Conservation (phyloP, 2,888 invertebrate species). For the Petrolisthes manimaculis region DNA sequence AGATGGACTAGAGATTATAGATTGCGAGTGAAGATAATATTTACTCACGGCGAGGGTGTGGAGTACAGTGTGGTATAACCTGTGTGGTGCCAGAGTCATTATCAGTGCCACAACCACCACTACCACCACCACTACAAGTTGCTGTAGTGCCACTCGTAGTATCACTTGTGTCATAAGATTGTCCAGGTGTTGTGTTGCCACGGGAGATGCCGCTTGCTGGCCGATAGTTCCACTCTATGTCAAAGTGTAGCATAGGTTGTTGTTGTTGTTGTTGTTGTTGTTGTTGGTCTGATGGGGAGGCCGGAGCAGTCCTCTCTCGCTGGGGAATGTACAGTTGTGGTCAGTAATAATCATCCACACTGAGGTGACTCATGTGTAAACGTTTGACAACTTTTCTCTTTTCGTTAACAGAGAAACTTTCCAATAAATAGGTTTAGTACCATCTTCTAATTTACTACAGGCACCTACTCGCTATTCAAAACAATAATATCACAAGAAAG, state of each 20-base stretch:
- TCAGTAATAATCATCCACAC: neutral
- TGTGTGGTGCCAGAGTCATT: neutral
- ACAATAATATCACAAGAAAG: too few species aligned
- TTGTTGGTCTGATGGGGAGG: neutral
- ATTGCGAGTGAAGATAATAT: neutral
- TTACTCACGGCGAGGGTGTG: neutral
- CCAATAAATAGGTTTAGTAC: too few species aligned
- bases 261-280: neutral
- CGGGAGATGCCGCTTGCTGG: conserved; percentile 38
- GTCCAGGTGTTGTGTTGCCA: conserved; percentile 16
- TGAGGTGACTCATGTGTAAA: neutral
- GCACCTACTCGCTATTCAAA: too few species aligned
- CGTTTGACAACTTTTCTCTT: too few species aligned
- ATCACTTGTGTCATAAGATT: conserved; percentile 19
- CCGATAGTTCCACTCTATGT: conserved; percentile 57
- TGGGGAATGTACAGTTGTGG: neutral
- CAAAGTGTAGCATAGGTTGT: conserved; percentile 43
- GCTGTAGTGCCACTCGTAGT: neutral
- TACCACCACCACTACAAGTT: neutral
- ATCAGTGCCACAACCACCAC: neutral
- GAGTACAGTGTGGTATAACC: neutral
- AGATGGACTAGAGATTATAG: too few species aligned
- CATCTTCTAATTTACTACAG: too few species aligned
- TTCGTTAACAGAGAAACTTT: too few species aligned
- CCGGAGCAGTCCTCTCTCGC: neutral